Conservation (phyloP, 2,797 vertebrate genomes). For the Ceryle rudis region DNA sequence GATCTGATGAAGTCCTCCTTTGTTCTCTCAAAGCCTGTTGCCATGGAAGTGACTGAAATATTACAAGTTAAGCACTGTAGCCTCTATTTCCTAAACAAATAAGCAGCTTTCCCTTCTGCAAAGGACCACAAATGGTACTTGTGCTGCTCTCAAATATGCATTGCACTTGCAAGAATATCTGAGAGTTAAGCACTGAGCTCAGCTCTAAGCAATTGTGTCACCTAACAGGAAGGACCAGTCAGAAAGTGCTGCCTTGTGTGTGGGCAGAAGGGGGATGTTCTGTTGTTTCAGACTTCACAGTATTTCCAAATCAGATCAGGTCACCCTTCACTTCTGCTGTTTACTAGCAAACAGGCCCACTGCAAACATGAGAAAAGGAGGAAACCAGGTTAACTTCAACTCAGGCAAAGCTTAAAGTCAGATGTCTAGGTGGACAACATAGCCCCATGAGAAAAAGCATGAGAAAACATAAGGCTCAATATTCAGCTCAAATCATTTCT, state of each 20-base stretch:
- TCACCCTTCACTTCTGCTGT: background rate
- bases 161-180: background rate
- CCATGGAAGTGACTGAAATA: constrained; percentile 69
- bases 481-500: background rate
- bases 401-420: background rate
- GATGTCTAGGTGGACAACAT: background rate
- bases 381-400: background rate
- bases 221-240: background rate
- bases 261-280: background rate
- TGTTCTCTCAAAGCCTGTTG: constrained; percentile 65
- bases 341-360: background rate
- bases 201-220: constrained; percentile 11
- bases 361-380: background rate
- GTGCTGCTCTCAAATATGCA: background rate
- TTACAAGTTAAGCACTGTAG: constrained; percentile 19
- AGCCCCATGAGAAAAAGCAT: background rate
- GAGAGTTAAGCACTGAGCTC: background rate
- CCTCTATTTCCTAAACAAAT: constrained; percentile 68
- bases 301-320: background rate
- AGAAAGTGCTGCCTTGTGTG: background rate
- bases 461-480: background rate
- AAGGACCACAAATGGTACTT: constrained; percentile 15
- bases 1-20: constrained; percentile 37
- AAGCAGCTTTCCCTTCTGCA: constrained; percentile 43
- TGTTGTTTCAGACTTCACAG: background rate